Evolutionary conservation across 2,888 invertebrate species (phyloP), one percentile per base, ranked within the genome.

Genomic region (Scaptomyza flava): DNA sequence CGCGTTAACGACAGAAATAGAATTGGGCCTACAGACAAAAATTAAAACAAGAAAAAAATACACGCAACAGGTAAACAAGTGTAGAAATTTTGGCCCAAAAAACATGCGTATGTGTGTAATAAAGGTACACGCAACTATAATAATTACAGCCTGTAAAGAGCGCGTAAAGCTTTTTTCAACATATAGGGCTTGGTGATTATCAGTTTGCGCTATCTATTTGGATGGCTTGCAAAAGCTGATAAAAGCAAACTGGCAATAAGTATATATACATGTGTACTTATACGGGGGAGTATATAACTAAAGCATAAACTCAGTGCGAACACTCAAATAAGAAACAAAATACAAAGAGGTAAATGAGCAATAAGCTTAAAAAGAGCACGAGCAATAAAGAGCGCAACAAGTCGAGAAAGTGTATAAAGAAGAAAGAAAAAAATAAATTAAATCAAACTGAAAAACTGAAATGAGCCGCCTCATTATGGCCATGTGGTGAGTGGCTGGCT

Each of bases 141-240:
- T 45, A 41, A 66, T 54, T 52, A 60, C 38, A 33, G 46, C 14
- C 27, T 41, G 45, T 50, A 33, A 9, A 20, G 38, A n/a, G 53
- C 47, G 48, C 12, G 46, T 30, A 9, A 9, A 17, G 17, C 17
- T 41, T 41, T 41, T 41, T 6, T 41, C 17, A 48, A 48, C 56
- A 23, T 48, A 46, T 63, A 48, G 50, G 46, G 34, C 31, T 33
- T 31, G n/a, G n/a, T 51, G 67, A 66, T 69, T 88, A 88, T 80
- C 81, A 83, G 71, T 8, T 11, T 27, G 34, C 58, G 77, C 69
- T 88, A 88, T 82, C 87, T 68, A 45, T 58, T 67, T 56, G 62
- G 7, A 57, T 70, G 73, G 77, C 83, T 77, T 80, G 82, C 87
- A 77, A 88, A 88, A 86, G 89, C 89, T 87, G 82, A 86, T 82